These are phyloP conservation scores for Corella eumyota DNA, from an alignment of 23 tunicate genomes.

Conservation along the genomic window DNA sequence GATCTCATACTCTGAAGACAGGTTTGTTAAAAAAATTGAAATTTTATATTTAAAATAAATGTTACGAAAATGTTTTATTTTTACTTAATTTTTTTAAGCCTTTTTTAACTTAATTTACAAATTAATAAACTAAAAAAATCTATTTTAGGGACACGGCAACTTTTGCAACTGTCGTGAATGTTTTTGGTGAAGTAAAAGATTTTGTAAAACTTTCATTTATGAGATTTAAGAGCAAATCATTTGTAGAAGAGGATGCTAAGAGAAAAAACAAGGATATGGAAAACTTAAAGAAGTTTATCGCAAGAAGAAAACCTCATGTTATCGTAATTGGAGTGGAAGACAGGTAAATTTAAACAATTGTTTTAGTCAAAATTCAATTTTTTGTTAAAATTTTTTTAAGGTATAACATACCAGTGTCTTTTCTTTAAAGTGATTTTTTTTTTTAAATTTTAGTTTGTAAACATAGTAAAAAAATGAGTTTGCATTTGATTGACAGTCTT, in stretches of 20 bases:
- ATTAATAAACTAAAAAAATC: no score
- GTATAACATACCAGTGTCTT: background rate
- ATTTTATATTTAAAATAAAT: background rate
- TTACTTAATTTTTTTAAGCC: background rate
- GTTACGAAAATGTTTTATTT: background rate
- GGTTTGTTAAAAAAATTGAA: slow-evolving; percentile 15
- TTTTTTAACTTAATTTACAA: no score
- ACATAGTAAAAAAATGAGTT: no score
- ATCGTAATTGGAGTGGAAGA: slow-evolving; percentile 77
- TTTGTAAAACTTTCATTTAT: slow-evolving; percentile 42
- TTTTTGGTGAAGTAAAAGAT: slow-evolving; percentile 58
- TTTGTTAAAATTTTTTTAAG: background rate
- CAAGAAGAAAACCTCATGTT: slow-evolving; percentile 60
- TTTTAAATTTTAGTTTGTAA: no score
- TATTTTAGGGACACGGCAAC: slow-evolving; percentile 65
- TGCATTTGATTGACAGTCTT: no score
- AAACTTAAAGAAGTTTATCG: slow-evolving; percentile 50
- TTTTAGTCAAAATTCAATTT: background rate
- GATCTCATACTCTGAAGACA: slow-evolving; percentile 74
- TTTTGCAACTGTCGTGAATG: slow-evolving; percentile 63
- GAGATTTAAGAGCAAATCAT: slow-evolving; percentile 40
- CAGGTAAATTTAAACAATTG: slow-evolving; percentile 24
- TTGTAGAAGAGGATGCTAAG: slow-evolving; percentile 35
- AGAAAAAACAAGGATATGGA: slow-evolving; percentile 55
- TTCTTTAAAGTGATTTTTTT: background rate